phyloP scores from a whole-genome alignment of 1,140 invertebrate genomes.

The Aethina tumida region DNA sequence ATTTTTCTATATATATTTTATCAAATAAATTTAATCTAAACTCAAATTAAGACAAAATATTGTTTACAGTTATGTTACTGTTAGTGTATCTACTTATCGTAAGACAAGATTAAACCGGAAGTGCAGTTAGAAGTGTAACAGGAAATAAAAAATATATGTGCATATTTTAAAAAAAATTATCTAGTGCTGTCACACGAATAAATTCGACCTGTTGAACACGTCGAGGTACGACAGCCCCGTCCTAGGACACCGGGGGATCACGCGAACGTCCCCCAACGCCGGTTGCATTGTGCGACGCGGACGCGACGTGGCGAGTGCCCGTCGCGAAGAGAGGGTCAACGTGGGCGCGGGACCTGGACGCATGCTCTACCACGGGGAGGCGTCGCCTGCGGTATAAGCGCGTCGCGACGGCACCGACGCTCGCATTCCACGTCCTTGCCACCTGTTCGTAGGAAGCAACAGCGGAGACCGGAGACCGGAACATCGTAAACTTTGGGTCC shows the following conservation, averaged over 20 bases:
- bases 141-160: too few relatives aligned
- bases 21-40: too few relatives aligned
- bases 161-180: too few relatives aligned
- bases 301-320: background rate
- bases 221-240: slow-evolving; percentile 11
- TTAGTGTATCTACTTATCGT: too few relatives aligned
- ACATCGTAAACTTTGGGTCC: slow-evolving; percentile 1
- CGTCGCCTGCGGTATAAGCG: slow-evolving; percentile 21
- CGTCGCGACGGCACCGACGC: slow-evolving; percentile 16
- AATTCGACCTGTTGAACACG: too few relatives aligned
- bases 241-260: slow-evolving; percentile 5
- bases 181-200: too few relatives aligned
- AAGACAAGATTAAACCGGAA: too few relatives aligned
- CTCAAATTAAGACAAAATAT: too few relatives aligned
- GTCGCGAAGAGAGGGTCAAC: too few relatives aligned
- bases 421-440: slow-evolving; percentile 15
- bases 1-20: too few relatives aligned
- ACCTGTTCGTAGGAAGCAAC: slow-evolving; percentile 12
- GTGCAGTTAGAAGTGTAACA: too few relatives aligned
- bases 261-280: background rate
- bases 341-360: slow-evolving; percentile 13
- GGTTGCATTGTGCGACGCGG: background rate
- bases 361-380: slow-evolving; percentile 14
- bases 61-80: too few relatives aligned
- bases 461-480: slow-evolving; percentile 1